phyloP scores from a whole-genome alignment of 2,113 vertebrate species.

The Mesocricetus auratus region DNA sequence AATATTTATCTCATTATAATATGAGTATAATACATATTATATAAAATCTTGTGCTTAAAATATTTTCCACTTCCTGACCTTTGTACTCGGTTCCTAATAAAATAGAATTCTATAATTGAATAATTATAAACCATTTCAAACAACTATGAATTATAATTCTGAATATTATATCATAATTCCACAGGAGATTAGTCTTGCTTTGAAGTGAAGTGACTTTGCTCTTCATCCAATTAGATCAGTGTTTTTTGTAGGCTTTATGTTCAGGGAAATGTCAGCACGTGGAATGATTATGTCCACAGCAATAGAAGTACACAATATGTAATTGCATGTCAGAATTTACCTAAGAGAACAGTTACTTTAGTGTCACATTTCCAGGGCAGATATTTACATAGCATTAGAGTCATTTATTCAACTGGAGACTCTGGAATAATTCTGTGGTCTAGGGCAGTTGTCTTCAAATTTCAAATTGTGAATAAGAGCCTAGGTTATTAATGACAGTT shows the following conservation, averaged over 20 bases:
- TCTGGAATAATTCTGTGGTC: constrained; percentile 28
- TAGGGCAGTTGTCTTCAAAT: neutral
- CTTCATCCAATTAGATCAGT: constrained; percentile 13
- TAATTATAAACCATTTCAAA: constrained; percentile 46
- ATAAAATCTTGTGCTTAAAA: constrained; percentile 23
- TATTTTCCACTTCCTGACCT: constrained; percentile 48
- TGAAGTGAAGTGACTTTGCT: neutral
- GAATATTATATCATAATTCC: constrained; percentile 49
- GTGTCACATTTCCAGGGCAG: neutral
- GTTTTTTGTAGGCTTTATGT: neutral
- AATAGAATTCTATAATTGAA: constrained; percentile 57
- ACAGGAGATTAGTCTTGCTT: constrained; percentile 55
- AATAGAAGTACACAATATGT: neutral
- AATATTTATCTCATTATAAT: constrained; percentile 46
- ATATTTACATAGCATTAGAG: neutral
- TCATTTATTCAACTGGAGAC: constrained; percentile 27
- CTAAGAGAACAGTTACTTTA: neutral
- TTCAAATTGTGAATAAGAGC: neutral
- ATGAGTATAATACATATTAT: neutral
- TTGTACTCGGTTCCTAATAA: constrained; percentile 50
- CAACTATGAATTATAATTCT: constrained; percentile 58
- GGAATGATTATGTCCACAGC: neutral
- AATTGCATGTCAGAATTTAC: neutral
- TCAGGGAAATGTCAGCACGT: neutral
- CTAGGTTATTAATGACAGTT: neutral